Evolutionary conservation across 2,888 invertebrate species (phyloP).

Genomic region (Polyommatus icarus): DNA sequence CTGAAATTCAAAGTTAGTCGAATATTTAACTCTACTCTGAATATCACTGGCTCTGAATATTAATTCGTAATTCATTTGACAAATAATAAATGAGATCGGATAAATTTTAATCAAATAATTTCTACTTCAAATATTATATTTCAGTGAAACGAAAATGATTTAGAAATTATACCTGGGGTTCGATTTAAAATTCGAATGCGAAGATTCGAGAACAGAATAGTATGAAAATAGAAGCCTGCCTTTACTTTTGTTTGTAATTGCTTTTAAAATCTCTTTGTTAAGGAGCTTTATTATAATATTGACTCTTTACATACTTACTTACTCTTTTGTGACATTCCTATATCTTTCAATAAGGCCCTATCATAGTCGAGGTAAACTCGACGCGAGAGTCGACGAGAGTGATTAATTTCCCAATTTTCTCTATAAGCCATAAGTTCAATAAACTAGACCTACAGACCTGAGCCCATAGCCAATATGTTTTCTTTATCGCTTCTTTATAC

Average conservation of each 20-base stretch:
- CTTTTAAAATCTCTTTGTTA: not conserved
- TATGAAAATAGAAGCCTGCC: too few species aligned
- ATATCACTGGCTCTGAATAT: not conserved
- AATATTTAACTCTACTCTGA: not conserved
- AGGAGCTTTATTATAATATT: too few species aligned
- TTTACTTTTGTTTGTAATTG: not conserved
- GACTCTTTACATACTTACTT: too few species aligned
- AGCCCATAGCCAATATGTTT: too few species aligned
- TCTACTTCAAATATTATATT: not conserved
- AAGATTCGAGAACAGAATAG: too few species aligned
- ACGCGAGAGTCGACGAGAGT: not conserved
- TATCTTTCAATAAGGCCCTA: not conserved
- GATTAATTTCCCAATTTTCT: too few species aligned
- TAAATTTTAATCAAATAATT: conserved; percentile 12
- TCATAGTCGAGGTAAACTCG: not conserved
- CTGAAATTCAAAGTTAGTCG: not conserved
- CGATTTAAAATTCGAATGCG: too few species aligned
- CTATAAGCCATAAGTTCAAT: too few species aligned
- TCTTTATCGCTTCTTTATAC: too few species aligned
- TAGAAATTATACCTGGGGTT: not conserved
- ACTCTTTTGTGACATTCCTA: conserved; percentile 8
- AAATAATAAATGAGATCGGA: not conserved
- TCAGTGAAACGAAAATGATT: not conserved
- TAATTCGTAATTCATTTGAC: not conserved
- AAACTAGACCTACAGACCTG: too few species aligned